These are phyloP conservation scores for Podotricha telesiphe DNA, from an alignment of 2,888 invertebrate genomes.

Conservation along the genomic window DNA sequence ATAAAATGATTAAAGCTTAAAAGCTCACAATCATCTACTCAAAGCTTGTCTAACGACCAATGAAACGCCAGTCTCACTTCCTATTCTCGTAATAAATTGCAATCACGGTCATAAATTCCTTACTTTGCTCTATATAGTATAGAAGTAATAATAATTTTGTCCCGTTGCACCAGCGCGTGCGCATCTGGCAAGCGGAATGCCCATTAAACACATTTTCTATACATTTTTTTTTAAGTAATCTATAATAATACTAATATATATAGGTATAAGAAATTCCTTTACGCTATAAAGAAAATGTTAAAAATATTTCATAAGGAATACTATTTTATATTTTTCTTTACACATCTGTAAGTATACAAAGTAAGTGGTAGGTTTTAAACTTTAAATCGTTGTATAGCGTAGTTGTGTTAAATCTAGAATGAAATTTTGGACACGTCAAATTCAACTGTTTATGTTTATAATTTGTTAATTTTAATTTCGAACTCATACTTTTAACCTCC, in stretches of 20 bases:
- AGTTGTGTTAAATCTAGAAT: too few relatives aligned
- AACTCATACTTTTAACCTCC: too few relatives aligned
- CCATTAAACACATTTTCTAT: conserved; percentile 26
- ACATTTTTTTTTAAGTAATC: not conserved
- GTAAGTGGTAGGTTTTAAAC: too few relatives aligned
- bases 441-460: too few relatives aligned
- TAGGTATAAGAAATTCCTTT: not conserved
- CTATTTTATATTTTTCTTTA: too few relatives aligned
- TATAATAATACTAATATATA: not conserved
- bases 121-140: conserved; percentile 7
- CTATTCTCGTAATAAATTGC: conserved; percentile 11
- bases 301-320: too few relatives aligned
- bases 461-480: too few relatives aligned
- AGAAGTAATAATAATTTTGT: conserved; percentile 27
- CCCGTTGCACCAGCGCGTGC: conserved; percentile 35
- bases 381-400: too few relatives aligned
- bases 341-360: too few relatives aligned
- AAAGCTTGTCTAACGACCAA: not conserved
- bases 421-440: too few relatives aligned
- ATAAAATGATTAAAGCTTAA: not conserved
- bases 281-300: not conserved
- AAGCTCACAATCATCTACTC: not conserved
- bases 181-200: conserved; percentile 34
- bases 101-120: conserved; percentile 22
- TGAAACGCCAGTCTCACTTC: conserved; percentile 3